Evolutionary conservation across 2,113 vertebrate species (phyloP).

Genomic region (Chaenocephalus aceratus): DNA sequence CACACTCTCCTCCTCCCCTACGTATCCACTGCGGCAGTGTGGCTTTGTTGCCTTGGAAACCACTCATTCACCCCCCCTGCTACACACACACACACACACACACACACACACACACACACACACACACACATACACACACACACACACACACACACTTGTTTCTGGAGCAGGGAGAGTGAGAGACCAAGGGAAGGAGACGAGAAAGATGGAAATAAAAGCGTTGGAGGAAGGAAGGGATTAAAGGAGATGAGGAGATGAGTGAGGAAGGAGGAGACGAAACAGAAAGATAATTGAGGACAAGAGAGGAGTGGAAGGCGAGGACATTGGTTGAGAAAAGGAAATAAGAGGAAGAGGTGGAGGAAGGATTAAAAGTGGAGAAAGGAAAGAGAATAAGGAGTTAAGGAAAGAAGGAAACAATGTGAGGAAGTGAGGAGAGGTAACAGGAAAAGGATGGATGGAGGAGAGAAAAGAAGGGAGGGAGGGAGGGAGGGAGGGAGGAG

Average conservation of each 20-base stretch:
- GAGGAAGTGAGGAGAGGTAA: no score
- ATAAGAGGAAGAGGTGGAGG: background rate
- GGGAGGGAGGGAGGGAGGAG: background rate
- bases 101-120: no score
- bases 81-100: no score
- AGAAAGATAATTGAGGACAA: slow-evolving; percentile 9
- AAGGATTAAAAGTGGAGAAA: no score
- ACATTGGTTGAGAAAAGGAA: no score
- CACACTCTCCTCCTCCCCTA: slow-evolving; percentile 55
- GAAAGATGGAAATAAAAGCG: background rate
- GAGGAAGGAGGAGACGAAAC: background rate
- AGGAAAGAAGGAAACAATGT: background rate
- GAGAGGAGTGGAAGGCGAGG: no score
- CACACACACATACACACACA: background rate
- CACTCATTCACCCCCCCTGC: slow-evolving; percentile 76
- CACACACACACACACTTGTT: background rate
- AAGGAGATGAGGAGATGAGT: background rate
- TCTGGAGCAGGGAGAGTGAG: background rate
- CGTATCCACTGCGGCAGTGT: slow-evolving; percentile 87
- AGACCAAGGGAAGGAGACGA: background rate
- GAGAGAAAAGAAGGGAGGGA: background rate
- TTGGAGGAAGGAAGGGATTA: background rate
- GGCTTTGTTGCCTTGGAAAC: slow-evolving; percentile 90
- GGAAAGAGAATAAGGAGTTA: background rate
- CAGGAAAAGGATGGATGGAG: background rate